These are phyloP conservation scores for Melanotaenia parkinsoni DNA, from an alignment of 2,797 vertebrate species.

Conservation along the genomic window DNA sequence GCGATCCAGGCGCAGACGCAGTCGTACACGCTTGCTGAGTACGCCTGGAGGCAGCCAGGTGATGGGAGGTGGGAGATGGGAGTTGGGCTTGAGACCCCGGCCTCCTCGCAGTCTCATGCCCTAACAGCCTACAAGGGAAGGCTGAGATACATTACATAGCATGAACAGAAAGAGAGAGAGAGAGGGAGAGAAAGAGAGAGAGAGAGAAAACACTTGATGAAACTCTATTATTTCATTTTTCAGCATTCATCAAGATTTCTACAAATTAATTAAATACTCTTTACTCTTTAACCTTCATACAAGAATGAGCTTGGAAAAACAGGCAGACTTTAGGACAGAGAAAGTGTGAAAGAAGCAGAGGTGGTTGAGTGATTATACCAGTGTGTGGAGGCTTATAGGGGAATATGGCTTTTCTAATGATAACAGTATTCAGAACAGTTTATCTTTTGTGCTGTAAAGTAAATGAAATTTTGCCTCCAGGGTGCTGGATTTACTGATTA, in stretches of 20 bases:
- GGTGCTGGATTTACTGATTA: conserved; percentile 54
- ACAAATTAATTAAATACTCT: conserved; percentile 49
- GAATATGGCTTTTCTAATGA: conserved; percentile 50
- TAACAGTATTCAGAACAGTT: conserved; percentile 51
- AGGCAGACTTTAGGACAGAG: conserved; percentile 7
- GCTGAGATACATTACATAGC: conserved; percentile 67
- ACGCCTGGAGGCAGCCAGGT: conserved; percentile 75
- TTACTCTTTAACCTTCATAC: conserved; percentile 25
- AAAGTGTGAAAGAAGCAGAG: conserved; percentile 5
- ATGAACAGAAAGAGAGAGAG: neutral
- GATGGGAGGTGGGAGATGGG: conserved; percentile 36
- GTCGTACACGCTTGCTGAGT: conserved; percentile 73
- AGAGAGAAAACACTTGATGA: neutral
- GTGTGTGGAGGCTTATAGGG: conserved; percentile 50
- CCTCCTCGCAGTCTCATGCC: conserved; percentile 76
- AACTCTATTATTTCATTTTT: conserved; percentile 17
- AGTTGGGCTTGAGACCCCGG: conserved; percentile 55
- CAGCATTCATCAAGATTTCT: conserved; percentile 27
- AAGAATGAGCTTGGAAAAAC: conserved; percentile 4
- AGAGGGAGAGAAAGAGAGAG: no score
- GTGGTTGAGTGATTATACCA: conserved; percentile 35
- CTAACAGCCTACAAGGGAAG: conserved; percentile 40
- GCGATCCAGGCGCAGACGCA: conserved; percentile 74
- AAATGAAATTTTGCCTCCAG: conserved; percentile 44
- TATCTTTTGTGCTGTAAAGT: conserved; percentile 56